Evolutionary conservation across 1,140 invertebrate genomes (phyloP).

Genomic region (Andrena cerasifolii): DNA sequence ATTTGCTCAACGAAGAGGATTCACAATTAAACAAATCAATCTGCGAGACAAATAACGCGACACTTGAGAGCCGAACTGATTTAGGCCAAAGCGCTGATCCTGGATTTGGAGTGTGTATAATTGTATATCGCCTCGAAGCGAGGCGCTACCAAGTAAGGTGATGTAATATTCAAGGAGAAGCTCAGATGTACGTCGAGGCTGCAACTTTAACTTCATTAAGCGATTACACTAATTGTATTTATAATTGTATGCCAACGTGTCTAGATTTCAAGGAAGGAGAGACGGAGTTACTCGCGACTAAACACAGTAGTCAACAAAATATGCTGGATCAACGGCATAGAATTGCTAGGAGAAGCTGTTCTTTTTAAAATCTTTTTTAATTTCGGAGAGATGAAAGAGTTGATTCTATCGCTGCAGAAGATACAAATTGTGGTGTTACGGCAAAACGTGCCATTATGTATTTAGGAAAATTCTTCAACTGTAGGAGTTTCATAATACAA

Average conservation of each 20-base stretch:
- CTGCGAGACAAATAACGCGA: background rate
- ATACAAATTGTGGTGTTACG: too few relatives aligned
- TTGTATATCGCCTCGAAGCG: background rate
- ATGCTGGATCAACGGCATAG: background rate
- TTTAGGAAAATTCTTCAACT: too few relatives aligned
- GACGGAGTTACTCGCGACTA: conserved; percentile 7
- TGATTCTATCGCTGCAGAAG: too few relatives aligned
- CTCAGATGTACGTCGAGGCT: background rate
- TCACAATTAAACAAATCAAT: too few relatives aligned
- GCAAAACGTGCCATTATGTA: too few relatives aligned
- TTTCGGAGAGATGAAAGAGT: too few relatives aligned
- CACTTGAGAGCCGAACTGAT: conserved; percentile 38
- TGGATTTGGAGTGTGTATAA: conserved; percentile 17
- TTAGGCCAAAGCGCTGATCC: conserved; percentile 18
- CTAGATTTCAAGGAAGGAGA: conserved; percentile 36
- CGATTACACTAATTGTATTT: conserved; percentile 45
- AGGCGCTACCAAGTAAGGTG: background rate
- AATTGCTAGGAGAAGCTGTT: background rate
- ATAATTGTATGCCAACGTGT: conserved; percentile 30
- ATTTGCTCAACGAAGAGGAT: too few relatives aligned
- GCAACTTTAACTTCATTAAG: conserved; percentile 49
- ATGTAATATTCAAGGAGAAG: conserved; percentile 9
- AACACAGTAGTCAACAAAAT: background rate
- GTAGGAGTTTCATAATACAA: too few relatives aligned
- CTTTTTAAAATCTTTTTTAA: too few relatives aligned